Percentiles rank a stretch among this genome's conserved stretches.
Conservation (phyloP, 2,888 invertebrate species). For the Pomacea canaliculata region DNA sequence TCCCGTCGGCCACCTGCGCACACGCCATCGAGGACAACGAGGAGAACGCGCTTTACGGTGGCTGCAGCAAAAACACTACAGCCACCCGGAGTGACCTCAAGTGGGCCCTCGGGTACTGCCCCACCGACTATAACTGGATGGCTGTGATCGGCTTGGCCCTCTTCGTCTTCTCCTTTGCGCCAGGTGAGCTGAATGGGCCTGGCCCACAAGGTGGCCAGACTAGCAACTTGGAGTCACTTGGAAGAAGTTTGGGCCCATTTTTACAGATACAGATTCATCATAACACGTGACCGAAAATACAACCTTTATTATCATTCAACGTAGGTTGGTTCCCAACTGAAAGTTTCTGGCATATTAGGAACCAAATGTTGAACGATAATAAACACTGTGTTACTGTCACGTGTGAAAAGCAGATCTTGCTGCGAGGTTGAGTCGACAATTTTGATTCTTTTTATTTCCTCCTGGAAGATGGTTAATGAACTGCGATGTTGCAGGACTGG, state of each 20-base stretch:
- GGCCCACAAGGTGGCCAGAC: background rate
- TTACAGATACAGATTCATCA: background rate
- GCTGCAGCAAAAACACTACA: slow-evolving; percentile 28
- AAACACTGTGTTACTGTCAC: too few species aligned
- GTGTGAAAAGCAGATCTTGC: too few species aligned
- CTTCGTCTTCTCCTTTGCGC: slow-evolving; percentile 72
- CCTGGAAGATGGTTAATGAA: too few species aligned
- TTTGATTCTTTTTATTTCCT: too few species aligned
- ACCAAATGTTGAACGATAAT: too few species aligned
- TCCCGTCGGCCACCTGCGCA: slow-evolving; percentile 55
- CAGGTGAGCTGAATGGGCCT: slow-evolving; percentile 50
- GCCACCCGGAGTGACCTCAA: slow-evolving; percentile 4
- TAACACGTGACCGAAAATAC: too few species aligned
- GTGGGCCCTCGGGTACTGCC: slow-evolving; percentile 71
- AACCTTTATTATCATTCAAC: too few species aligned
- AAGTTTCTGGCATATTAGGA: too few species aligned
- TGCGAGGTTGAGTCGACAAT: too few species aligned
- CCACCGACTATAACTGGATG: slow-evolving; percentile 69
- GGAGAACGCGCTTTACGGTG: slow-evolving; percentile 33
- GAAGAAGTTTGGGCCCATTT: too few species aligned
- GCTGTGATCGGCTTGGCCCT: slow-evolving; percentile 69
- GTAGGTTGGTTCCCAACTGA: too few species aligned
- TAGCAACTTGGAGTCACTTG: too few species aligned
- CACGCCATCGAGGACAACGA: slow-evolving; percentile 24
- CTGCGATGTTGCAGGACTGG: slow-evolving; percentile 69